Base-by-base conservation (phyloP, 2,113 vertebrate species). In the Pygoscelis antarcticus region DNA sequence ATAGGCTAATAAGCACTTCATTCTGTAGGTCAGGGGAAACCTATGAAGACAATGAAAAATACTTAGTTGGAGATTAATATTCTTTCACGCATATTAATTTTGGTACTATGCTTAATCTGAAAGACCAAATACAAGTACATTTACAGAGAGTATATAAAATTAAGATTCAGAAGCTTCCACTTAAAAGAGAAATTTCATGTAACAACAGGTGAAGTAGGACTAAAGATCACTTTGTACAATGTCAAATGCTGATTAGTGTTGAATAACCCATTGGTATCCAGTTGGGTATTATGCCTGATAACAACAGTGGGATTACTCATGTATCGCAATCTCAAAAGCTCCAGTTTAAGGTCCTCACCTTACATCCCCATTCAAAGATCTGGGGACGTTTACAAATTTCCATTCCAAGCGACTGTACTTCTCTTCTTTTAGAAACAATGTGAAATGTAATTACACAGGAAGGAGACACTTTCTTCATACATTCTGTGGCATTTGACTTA, bases 11-110 rank as follows among this genome's bases (percentile, higher is more conserved):
- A 83, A 99, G 98, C 60, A 99, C 99, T 97, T 99, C 99, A 13
- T 99, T 99, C 98, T 99, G 99, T 81, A 99, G 98, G 97, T 99
- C 99, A 19, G 99, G 98, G 29, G 99, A 98, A 71, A 99, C 99
- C 99, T 99, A 79, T 17, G 81, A 58, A 46, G 83, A 93, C 25
- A 93, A 78, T 72, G 72, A 40, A 55, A 89, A 54, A 79, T 30
- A 89, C 11, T 57, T 64, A 88, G 57, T 9, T 86, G 26, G 36
- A 85, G 30, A 83, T 76, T 11, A 69, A 89, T 23, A 87, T 25
- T 60, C 27, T 47, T 84, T 47, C 30, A 40, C 4, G 55, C 46
- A 26, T 7, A 75, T 72, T 16, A 27, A 51, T 90, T 62, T 75
- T 40, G 25, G 30, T 44, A 38, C 46, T 69, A 17, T 36, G 47